Conservation (phyloP, 2,113 vertebrate species). For the Protobothrops flavoviridis region DNA sequence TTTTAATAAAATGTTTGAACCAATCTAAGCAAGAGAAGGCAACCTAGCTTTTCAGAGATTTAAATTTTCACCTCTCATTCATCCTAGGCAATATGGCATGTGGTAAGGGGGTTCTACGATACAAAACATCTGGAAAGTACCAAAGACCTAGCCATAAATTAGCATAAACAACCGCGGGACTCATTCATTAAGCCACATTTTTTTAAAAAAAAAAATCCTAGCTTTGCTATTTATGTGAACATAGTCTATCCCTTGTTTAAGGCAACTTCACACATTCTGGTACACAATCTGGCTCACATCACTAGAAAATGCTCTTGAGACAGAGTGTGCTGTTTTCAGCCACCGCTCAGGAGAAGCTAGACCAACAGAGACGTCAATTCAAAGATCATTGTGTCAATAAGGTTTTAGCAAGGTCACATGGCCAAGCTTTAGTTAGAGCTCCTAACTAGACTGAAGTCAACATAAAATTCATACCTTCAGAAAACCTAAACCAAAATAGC, state of each 20-base stretch:
- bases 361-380: constrained; percentile 37
- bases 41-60: neutral
- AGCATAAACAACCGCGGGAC: neutral
- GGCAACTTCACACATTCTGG: neutral
- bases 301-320: constrained; percentile 29
- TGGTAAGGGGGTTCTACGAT: neutral
- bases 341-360: neutral
- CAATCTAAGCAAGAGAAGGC: neutral
- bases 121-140: neutral
- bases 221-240: neutral
- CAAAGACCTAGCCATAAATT: neutral
- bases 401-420: neutral
- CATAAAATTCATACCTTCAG: neutral
- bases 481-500: neutral
- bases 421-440: constrained; percentile 3
- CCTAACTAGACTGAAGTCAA: neutral
- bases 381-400: constrained; percentile 13
- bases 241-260: neutral
- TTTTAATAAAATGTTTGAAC: too few relatives aligned
- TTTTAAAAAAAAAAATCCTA: neutral
- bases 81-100: neutral
- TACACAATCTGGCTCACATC: constrained; percentile 9
- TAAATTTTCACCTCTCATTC: neutral
- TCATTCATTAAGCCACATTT: neutral
- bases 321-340: constrained; percentile 18